Conservation (phyloP, 2,113 vertebrate species). For the Acanthisitta chloris region DNA sequence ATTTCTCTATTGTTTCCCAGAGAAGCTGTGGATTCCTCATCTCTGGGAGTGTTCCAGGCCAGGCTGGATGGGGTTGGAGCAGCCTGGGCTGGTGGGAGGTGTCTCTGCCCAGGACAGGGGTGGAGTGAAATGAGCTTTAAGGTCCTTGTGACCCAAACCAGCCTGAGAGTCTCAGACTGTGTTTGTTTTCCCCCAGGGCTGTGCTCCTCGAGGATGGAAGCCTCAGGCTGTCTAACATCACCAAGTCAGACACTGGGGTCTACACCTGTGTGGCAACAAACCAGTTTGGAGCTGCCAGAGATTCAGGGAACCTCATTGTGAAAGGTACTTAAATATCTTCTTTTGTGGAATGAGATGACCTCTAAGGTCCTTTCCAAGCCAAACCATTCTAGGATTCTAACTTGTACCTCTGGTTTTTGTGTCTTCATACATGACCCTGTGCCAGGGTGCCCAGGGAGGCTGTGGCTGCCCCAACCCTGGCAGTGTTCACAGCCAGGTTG, state of each 20-base stretch:
- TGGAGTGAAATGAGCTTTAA: neutral
- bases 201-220: constrained; percentile 77
- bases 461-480: too few relatives aligned
- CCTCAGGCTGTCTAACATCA: constrained; percentile 82
- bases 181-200: constrained; percentile 6
- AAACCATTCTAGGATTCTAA: neutral
- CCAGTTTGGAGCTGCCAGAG: constrained; percentile 81
- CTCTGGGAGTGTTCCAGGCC: neutral
- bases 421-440: too few relatives aligned
- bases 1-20: neutral
- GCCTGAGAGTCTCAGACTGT: rapidly evolving
- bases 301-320: constrained; percentile 77
- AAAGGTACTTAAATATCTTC: constrained; percentile 79
- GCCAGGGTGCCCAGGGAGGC: too few relatives aligned
- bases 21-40: neutral
- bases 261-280: constrained; percentile 85
- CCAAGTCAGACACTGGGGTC: constrained; percentile 75
- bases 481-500: too few relatives aligned
- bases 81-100: rapidly evolving
- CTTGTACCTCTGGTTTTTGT: too few relatives aligned
- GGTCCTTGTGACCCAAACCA: rapidly evolving
- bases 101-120: neutral
- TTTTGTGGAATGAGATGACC: rapidly evolving
- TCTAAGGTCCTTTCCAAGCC: neutral
- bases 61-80: neutral